Conservation (phyloP, 37 sponge, comb jelly and placozoan species). For the Geodia barretti region DNA sequence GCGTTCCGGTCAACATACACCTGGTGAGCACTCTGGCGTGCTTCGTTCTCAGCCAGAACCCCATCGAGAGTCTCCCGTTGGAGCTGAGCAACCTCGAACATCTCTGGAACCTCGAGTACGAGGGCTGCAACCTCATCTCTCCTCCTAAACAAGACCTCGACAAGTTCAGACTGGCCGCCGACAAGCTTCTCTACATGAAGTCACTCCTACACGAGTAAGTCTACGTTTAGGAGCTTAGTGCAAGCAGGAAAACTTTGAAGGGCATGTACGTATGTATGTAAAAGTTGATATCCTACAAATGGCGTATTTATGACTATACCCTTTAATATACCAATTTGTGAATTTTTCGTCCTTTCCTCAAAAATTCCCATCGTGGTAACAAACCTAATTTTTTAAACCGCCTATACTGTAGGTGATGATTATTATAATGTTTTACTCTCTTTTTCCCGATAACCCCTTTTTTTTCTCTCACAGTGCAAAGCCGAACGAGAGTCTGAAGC, state of each 20-base stretch:
- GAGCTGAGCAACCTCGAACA: slow-evolving; percentile 77
- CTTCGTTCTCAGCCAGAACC: slow-evolving; percentile 73
- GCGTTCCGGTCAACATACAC: slow-evolving; percentile 64
- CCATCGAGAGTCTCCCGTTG: slow-evolving; percentile 74
- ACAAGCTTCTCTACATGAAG: slow-evolving; percentile 80
- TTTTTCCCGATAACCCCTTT: too few relatives aligned
- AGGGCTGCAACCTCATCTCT: slow-evolving; percentile 62
- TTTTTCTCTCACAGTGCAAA: slow-evolving; percentile 62
- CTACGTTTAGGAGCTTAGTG: too few relatives aligned
- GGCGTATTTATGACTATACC: too few relatives aligned
- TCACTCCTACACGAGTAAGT: slow-evolving; percentile 83
- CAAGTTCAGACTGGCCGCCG: slow-evolving; percentile 65
- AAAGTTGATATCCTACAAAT: too few relatives aligned
- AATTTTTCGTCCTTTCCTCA: neutral
- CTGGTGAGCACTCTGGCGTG: slow-evolving; percentile 45
- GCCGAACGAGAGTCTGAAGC: slow-evolving; percentile 85
- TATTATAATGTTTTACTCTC: too few relatives aligned
- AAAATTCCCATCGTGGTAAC: neutral
- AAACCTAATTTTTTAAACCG: neutral
- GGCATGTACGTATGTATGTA: too few relatives aligned
- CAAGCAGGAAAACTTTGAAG: too few relatives aligned
- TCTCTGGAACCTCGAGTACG: slow-evolving; percentile 81
- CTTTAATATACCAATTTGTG: neutral
- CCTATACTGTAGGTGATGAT: neutral
- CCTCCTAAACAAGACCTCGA: slow-evolving; percentile 69